These are phyloP conservation scores for Macquaria australasica DNA, from an alignment of 2,113 vertebrate species.

Conservation along the genomic window DNA sequence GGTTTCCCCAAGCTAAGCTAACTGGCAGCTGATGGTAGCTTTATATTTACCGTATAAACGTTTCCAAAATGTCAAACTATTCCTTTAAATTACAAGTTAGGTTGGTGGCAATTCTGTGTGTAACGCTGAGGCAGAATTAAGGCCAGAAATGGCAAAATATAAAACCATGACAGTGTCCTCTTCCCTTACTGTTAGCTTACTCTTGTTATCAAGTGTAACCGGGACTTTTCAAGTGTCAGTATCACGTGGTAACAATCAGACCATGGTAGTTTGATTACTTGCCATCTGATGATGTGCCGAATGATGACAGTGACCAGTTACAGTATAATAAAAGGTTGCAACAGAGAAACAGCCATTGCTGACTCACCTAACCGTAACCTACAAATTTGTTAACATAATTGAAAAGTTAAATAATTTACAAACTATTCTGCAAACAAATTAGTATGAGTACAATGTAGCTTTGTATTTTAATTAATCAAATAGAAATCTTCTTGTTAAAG, in stretches of 20 bases:
- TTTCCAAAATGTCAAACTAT: neutral
- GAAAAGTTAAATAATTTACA: neutral
- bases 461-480: slow-evolving; percentile 7
- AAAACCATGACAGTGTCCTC: neutral
- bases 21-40: neutral
- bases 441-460: neutral
- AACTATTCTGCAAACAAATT: neutral
- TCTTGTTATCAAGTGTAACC: neutral
- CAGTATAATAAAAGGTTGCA: neutral
- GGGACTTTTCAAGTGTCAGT: neutral
- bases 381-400: neutral
- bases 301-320: neutral
- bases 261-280: neutral
- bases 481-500: neutral
- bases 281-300: neutral
- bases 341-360: neutral
- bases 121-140: too few species aligned
- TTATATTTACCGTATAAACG: neutral
- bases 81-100: too few species aligned
- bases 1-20: neutral
- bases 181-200: too few species aligned
- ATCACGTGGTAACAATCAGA: neutral
- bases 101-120: too few species aligned
- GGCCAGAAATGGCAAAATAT: too few species aligned
- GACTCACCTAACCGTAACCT: neutral